Percentiles rank a stretch among this genome's conserved stretches.
These are phyloP conservation scores for Pseudomyrmex concolor DNA, from an alignment of 1,140 invertebrate species.

Conservation along the genomic window DNA sequence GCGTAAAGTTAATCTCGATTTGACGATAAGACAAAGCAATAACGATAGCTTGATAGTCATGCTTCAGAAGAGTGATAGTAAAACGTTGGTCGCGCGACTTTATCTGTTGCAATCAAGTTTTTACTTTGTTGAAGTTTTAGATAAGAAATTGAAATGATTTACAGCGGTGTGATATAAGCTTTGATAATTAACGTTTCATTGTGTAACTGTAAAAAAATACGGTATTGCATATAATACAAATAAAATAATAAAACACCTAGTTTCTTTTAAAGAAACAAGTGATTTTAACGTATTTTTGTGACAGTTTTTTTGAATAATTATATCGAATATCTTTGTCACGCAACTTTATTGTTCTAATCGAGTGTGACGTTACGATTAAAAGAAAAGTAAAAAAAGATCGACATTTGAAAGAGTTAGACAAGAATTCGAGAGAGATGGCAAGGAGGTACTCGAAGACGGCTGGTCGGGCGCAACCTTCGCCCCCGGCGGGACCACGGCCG, in stretches of 20 bases:
- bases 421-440: conserved; percentile 46
- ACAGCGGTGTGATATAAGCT: background rate
- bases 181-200: background rate
- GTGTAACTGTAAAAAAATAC: background rate
- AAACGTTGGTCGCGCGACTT: conserved; percentile 20
- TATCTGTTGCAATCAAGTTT: background rate
- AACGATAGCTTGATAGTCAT: conserved; percentile 40
- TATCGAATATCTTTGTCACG: background rate
- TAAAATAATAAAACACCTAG: too few species aligned
- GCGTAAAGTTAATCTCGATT: conserved; percentile 48
- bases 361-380: background rate
- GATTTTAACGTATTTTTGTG: background rate
- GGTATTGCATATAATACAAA: too few species aligned
- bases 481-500: conserved; percentile 70
- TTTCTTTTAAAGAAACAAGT: background rate
- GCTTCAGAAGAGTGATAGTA: conserved; percentile 25
- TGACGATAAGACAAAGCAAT: conserved; percentile 20
- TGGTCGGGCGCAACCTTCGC: conserved; percentile 70
- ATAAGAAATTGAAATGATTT: background rate
- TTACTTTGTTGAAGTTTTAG: background rate
- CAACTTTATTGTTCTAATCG: too few species aligned
- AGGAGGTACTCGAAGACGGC: conserved; percentile 63
- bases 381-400: conserved; percentile 14
- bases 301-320: background rate
- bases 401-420: conserved; percentile 24